Evolutionary conservation across 2,888 invertebrate species (phyloP), one percentile per base, ranked within the genome.

Genomic region (Diaphora mendica): DNA sequence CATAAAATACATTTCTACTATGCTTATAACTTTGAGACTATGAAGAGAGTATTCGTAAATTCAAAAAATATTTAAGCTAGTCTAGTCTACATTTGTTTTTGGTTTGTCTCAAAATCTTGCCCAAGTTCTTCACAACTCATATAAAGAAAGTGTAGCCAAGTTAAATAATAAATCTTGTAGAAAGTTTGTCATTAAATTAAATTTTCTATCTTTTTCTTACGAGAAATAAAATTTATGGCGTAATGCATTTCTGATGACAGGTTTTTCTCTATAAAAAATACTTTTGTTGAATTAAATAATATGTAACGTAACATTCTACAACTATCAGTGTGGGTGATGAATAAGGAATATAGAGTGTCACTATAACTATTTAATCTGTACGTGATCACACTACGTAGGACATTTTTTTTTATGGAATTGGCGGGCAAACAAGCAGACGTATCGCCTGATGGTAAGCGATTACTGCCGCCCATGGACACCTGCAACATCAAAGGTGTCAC

Each of bases 141-240:
- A 70, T 62, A 70, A 70, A 26, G 59, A 51, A 73, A 66, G 20
- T 55, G 7, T 70, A 30, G 5, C 55, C 55, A 73, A 73, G 59
- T 70, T 68, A 64, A 64, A 64, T 48, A 64, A 59, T 74, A 74
- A 74, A 74, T 74, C 70, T 66, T 44, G 26, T 30, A 35, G 17
- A 73, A 74, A 74, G 70, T 74, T 74, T 44, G 67, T 66, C 66
- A 44, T 74, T 70, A 74, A 74, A 74, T 70, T 70, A 70, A 74
- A 74, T 66, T 65, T 74, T 67, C 73, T 70, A 70, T 70, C 69
- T 70, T 74, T 62, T 69, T 69, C 68, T 69, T 62, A 26, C 48
- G 48, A 74, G 70, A 62, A 74, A 44, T 55, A 35, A 30, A 67
- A 74, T 70, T 74, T 66, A 73, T 66, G n/a, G 44, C 73, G 42